Conservation (phyloP, 2,113 vertebrate species). For the Zosterops borbonicus region DNA sequence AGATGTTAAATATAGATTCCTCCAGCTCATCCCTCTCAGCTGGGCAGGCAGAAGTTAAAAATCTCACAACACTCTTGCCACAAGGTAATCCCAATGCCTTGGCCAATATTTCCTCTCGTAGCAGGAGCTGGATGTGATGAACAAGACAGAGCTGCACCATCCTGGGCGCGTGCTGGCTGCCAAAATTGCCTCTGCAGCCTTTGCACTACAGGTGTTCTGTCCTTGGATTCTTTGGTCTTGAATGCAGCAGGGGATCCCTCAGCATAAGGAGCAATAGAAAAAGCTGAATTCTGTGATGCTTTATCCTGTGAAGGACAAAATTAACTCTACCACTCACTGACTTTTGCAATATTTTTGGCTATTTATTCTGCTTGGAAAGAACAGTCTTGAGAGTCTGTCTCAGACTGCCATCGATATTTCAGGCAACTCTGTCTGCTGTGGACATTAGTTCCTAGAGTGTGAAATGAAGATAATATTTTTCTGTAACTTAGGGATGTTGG, state of each 20-base stretch:
- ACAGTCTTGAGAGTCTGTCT: not conserved
- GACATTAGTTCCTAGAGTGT: not conserved
- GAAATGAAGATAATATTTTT: slow-evolving; percentile 11
- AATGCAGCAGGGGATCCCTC: not conserved
- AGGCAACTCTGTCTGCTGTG: not conserved
- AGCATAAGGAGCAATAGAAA: not conserved
- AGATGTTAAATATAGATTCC: not conserved
- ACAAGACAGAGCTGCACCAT: not conserved
- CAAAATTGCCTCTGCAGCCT: not conserved
- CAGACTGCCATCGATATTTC: not conserved
- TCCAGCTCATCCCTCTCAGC: not conserved
- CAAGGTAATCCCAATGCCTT: not conserved
- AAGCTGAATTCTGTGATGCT: not conserved
- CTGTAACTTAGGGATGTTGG: not conserved
- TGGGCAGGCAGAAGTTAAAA: not conserved
- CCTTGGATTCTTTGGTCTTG: not conserved
- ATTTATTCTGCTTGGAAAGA: not conserved
- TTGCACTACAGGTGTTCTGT: not conserved
- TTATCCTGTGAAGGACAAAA: not conserved
- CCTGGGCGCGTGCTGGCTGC: not conserved
- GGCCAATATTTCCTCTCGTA: not conserved
- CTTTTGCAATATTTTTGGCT: not conserved
- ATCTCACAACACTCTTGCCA: not conserved
- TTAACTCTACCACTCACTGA: not conserved
- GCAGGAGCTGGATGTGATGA: not conserved